Conservation (phyloP, 2,888 invertebrate genomes). For the Erebia palarica region DNA sequence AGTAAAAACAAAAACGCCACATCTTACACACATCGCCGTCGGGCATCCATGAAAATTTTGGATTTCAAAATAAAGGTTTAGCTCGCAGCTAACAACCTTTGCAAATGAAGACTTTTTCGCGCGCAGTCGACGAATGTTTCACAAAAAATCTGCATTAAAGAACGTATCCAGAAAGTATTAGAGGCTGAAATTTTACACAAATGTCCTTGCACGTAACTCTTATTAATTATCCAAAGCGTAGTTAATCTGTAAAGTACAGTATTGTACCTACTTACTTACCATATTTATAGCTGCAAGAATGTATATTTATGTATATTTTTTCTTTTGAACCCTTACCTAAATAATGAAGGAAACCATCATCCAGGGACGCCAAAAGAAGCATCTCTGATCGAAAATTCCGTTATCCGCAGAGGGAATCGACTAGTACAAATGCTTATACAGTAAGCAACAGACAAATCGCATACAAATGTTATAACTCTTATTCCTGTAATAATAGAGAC, state of each 20-base stretch:
- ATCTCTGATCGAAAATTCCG: conserved; percentile 72
- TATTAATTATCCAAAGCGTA: too few relatives aligned
- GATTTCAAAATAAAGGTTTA: conserved; percentile 5
- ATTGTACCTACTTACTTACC: too few relatives aligned
- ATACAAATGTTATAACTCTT: conserved; percentile 20
- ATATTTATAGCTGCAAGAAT: too few relatives aligned
- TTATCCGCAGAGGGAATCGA: conserved; percentile 75
- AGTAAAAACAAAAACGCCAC: conserved; percentile 23
- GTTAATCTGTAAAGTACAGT: too few relatives aligned
- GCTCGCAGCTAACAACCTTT: neutral
- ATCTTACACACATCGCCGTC: conserved; percentile 18
- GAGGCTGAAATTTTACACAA: too few relatives aligned
- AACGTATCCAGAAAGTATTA: neutral
- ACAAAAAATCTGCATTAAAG: neutral
- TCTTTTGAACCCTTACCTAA: conserved; percentile 26
- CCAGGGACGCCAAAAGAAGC: conserved; percentile 58
- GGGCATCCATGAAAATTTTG: conserved; percentile 24
- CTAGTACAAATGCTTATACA: conserved; percentile 53
- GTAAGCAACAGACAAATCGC: conserved; percentile 4
- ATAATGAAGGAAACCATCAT: conserved; percentile 58
- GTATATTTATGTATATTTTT: neutral
- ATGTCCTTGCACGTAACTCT: too few relatives aligned
- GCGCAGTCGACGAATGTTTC: neutral
- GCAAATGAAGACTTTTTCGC: conserved; percentile 1
- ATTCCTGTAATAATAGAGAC: conserved; percentile 16